phyloP scores from a whole-genome alignment of 2,113 vertebrate species.

The Tretioscincus oriximinensis region DNA sequence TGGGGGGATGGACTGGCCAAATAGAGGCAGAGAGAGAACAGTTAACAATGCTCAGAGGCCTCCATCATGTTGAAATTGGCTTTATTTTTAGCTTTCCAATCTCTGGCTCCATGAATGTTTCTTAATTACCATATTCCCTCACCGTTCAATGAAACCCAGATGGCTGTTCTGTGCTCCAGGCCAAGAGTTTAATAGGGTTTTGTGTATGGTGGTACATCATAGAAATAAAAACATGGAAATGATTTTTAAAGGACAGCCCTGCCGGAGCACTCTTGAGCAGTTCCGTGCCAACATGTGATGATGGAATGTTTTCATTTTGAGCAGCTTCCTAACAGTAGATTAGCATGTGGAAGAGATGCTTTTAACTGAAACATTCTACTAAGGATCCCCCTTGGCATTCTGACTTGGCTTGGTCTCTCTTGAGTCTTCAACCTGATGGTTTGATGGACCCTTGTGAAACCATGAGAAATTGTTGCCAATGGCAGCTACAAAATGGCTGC shows the following conservation, averaged over 20 bases:
- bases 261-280: slow-evolving; percentile 12
- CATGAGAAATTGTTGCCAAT: no score
- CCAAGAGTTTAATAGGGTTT: not conserved
- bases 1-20: not conserved
- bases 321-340: not conserved
- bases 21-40: fast-evolving
- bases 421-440: no score
- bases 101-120: slow-evolving; percentile 49
- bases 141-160: slow-evolving; percentile 64
- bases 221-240: slow-evolving; percentile 52
- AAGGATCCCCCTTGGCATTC: not conserved
- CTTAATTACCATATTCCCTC: slow-evolving; percentile 59
- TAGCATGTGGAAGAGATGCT: not conserved
- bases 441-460: no score
- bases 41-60: slow-evolving; percentile 14
- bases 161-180: slow-evolving; percentile 36
- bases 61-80: slow-evolving; percentile 28
- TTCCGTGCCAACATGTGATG: fast-evolving
- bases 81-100: slow-evolving; percentile 58
- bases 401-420: not conserved
- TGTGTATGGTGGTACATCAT: slow-evolving; percentile 23
- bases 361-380: not conserved
- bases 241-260: slow-evolving; percentile 28
- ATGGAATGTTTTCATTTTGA: not conserved
- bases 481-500: no score